Evolutionary conservation across 1,140 invertebrate species (phyloP), one percentile per base, ranked within the genome.

Genomic region (Patella vulgata): DNA sequence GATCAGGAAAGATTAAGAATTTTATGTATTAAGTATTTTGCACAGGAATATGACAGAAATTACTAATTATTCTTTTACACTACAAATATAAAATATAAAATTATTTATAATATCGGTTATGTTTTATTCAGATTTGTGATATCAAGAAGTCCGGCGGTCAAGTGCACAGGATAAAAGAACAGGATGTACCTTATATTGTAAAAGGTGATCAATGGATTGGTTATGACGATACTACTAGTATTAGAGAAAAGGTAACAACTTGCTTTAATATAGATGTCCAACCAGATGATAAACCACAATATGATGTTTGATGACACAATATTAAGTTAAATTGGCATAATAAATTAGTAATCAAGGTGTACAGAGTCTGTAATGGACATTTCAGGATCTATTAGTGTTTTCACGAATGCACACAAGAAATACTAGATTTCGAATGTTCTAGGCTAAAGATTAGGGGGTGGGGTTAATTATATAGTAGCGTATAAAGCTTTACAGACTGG

Each of bases 191-290:
- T 2, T 95, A 91, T 81, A 90, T 92, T 1, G 90, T 91, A 77
- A 84, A 87, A 2, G 88, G 88, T 11, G 88, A 93, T 73, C 92
- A 96, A 71, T 96, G 94, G 93, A 92, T 96, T 0, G 92, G 93
- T 53, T 97, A 90, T 77, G 95, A 97, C 70, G 90, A 94, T 83
- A 77, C 87, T 3, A 87, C 89, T 52, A 95, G 92, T 28, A 86
- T 95, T 2, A 85, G 80, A 40, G 86, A 89, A 57, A 95, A 95
- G 84, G 89, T 90, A 76, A 71, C 31, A n/a, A 3, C 19, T 19
- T 51, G 33, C n/a, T 46, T 3, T 11, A 40, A 17, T 6, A 6
- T 12, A 9, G 33, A 31, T 3, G 9, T 17, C 2, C 5, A n/a
- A 19, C 21, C 9, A 1, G 33, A n/a, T 30, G 14, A 8, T 25